Evolutionary conservation across 2,113 vertebrate species (phyloP), one percentile per base, ranked within the genome.

Genomic region (Pachyramphus minor): DNA sequence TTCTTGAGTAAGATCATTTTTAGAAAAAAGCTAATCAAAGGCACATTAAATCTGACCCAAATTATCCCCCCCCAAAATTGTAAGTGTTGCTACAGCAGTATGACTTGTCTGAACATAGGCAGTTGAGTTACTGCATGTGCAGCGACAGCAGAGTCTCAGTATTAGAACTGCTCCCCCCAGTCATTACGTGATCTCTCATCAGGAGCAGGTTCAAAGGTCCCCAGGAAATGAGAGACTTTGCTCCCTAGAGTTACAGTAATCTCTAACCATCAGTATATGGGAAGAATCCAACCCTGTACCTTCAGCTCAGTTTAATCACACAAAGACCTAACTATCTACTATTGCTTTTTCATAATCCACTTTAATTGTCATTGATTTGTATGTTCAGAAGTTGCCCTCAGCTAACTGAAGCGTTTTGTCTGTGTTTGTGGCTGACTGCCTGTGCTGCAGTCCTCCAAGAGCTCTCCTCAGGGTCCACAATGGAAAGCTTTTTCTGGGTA

Each of bases 261-360:
- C 22, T 80, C 42, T 55, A 75, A 64, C 15, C 31, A 18, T 47
- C 35, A 71, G 33, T 41, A 74, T 4, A 14, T 5, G 8, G 41
- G 52, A 74, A 84, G 47, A 75, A 66, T 78, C 72, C 37, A 44
- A 37, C 68, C 20, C 31, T 45, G 56, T 30, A 28, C 12, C 52
- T 95, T 95, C 82, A 93, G 41, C 64, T 89, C 62, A 41, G 84
- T 95, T 97, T 96, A 95, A 91, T 96, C 96, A 84, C 94, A 53
- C 78, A 89, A 94, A 97, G 93, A 93, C 79, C 96, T 93, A 87
- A 94, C 85, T 79, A 90, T 82, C 84, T 80, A 69, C 68, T 96
- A 97, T 97, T 96, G 96, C 78, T 95, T 97, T 97, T 97, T 97
- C 95, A 97, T 97, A 97, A 98, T 98, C 96, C 50, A 2, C 95